Evolutionary conservation across 2,797 vertebrate genomes (phyloP).

Genomic region (Catharus ustulatus): DNA sequence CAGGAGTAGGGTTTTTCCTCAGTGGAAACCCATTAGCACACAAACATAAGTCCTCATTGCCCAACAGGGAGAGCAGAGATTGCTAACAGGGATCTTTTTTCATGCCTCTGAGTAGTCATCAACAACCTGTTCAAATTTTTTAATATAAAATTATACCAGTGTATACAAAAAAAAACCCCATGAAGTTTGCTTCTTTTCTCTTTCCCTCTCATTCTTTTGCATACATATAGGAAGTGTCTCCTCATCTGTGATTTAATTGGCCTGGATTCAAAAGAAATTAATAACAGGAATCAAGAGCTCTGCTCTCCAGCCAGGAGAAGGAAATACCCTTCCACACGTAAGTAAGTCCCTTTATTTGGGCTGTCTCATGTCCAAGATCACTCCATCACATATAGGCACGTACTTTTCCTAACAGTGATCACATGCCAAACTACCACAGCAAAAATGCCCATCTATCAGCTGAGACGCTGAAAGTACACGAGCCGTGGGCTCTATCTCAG

Average conservation of each 20-base stretch:
- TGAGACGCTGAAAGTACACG: accelerated
- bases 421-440: neutral
- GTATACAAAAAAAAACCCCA: neutral
- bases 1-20: neutral
- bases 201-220: neutral
- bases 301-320: neutral
- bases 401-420: neutral
- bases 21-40: neutral
- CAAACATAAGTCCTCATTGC: neutral
- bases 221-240: neutral
- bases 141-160: neutral
- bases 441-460: neutral
- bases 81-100: neutral
- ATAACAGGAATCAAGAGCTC: neutral
- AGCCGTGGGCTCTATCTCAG: neutral
- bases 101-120: neutral
- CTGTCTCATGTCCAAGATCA: neutral
- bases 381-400: neutral
- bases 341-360: neutral
- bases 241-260: accelerated
- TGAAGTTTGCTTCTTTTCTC: neutral
- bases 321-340: neutral
- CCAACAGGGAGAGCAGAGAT: neutral
- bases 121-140: slow-evolving; percentile 10
- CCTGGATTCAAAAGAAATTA: neutral